phyloP scores from a whole-genome alignment of 2,797 vertebrate genomes.

The Hemibagrus guttatus region DNA sequence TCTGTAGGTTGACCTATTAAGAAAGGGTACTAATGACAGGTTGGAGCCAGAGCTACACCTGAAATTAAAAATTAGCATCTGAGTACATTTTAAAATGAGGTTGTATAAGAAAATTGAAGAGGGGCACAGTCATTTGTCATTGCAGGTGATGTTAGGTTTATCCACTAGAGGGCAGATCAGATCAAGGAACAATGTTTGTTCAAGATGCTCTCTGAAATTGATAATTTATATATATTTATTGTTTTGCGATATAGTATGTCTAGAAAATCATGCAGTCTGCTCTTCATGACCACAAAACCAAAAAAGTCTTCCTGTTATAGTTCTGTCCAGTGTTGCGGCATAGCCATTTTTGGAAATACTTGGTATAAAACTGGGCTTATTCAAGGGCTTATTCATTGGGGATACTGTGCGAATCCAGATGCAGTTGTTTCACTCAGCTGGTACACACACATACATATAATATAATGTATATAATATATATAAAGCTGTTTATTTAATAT shows the following conservation, averaged over 20 bases:
- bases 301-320: neutral
- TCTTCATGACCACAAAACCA: neutral
- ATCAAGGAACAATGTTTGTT: neutral
- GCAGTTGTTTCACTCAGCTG: neutral
- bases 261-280: neutral
- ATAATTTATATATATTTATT: neutral
- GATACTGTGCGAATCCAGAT: neutral
- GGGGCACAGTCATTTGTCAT: neutral
- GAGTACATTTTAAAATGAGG: neutral
- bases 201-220: neutral
- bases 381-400: too few species aligned
- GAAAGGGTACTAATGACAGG: neutral
- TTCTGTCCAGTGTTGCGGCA: too few species aligned
- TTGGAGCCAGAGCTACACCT: neutral
- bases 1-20: neutral
- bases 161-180: conserved; percentile 56
- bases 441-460: too few species aligned
- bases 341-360: neutral
- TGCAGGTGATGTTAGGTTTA: neutral
- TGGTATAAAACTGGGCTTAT: neutral
- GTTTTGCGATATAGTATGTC: neutral
- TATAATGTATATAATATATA: too few species aligned
- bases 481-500: too few species aligned
- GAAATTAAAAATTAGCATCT: neutral
- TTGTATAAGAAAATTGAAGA: neutral